phyloP scores from a whole-genome alignment of 2,888 invertebrate genomes.

The Cosmia pyralina region DNA sequence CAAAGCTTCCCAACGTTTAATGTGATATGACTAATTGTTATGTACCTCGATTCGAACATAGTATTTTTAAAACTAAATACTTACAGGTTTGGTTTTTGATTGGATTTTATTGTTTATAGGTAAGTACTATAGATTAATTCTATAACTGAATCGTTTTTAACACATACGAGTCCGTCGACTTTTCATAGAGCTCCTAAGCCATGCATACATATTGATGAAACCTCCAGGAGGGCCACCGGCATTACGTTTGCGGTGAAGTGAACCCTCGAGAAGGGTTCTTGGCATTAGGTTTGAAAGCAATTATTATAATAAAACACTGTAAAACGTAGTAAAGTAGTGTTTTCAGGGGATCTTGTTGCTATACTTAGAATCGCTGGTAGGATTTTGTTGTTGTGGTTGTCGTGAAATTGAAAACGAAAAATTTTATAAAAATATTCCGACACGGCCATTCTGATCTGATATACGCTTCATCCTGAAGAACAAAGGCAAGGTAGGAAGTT shows the following conservation, averaged over 20 bases:
- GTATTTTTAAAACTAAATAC: background rate
- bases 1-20: slow-evolving; percentile 48
- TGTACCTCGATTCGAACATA: background rate
- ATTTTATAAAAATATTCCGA: background rate
- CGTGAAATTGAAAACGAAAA: background rate
- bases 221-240: too few species aligned
- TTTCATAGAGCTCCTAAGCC: background rate
- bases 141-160: background rate
- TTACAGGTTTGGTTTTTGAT: slow-evolving; percentile 6
- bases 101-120: slow-evolving; percentile 11
- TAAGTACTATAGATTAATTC: background rate
- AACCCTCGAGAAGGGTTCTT: background rate
- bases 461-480: background rate
- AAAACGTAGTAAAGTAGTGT: background rate
- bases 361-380: too few species aligned
- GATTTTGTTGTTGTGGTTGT: too few species aligned
- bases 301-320: background rate
- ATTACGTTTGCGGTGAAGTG: background rate
- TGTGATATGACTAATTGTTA: slow-evolving; percentile 52
- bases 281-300: background rate
- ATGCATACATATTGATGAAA: too few species aligned
- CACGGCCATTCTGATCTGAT: too few species aligned
- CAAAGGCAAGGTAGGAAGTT: background rate
- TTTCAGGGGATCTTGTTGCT: background rate
- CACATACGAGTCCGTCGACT: background rate